A percentile compares a stretch with the other conserved stretches of the same genome.
phyloP scores from a whole-genome alignment of 2,113 vertebrate genomes.

The Gallinago undulata region DNA sequence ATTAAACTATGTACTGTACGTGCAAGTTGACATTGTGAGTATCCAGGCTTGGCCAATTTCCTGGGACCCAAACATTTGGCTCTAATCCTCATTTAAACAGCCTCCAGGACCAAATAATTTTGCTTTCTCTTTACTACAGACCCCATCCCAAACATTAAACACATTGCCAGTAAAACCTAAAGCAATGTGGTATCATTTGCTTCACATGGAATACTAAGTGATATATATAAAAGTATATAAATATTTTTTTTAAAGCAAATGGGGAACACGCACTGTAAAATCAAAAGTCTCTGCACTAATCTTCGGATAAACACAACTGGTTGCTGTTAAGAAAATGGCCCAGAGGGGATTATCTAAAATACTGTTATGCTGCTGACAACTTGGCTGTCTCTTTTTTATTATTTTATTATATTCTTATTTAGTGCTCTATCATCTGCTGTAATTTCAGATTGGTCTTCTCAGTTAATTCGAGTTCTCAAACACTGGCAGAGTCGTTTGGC shows the following conservation, averaged over 20 bases:
- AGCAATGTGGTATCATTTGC: constrained; percentile 16
- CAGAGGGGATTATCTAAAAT: constrained; percentile 37
- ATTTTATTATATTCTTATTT: constrained; percentile 17
- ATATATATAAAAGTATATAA: background rate
- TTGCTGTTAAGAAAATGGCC: constrained; percentile 40
- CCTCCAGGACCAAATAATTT: constrained; percentile 2
- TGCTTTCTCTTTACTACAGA: background rate
- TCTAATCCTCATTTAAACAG: constrained; percentile 26
- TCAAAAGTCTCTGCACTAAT: constrained; percentile 36
- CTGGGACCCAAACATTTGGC: constrained; percentile 51
- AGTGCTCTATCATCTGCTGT: background rate
- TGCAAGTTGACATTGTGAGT: constrained; percentile 42
- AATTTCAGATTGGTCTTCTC: background rate
- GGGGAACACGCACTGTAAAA: constrained; percentile 13
- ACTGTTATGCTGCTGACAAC: constrained; percentile 42
- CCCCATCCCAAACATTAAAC: constrained; percentile 8
- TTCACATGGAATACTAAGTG: constrained; percentile 8
- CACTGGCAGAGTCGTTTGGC: background rate
- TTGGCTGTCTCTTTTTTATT: constrained; percentile 41
- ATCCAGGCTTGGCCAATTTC: constrained; percentile 42
- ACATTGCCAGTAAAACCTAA: constrained; percentile 19
- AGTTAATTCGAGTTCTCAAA: background rate
- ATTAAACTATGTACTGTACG: constrained; percentile 45
- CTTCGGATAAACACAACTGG: constrained; percentile 50
- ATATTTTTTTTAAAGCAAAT: background rate